Conservation (phyloP, 2,888 invertebrate species). For the Villa cingulata region DNA sequence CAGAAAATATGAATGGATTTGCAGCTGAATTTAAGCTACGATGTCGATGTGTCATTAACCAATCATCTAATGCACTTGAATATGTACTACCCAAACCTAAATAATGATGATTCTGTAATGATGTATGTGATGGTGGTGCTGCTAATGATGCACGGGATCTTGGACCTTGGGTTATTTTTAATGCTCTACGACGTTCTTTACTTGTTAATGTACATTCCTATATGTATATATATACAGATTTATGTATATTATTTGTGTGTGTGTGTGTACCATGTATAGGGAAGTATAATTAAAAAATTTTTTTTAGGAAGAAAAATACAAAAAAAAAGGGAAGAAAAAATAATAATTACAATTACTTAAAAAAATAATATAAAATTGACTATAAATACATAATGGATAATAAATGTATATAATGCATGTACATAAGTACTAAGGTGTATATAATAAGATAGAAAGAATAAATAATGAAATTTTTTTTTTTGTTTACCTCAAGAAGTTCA, state of each 20-base stretch:
- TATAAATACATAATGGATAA: no score
- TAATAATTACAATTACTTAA: constrained; percentile 7
- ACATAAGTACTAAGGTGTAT: no score
- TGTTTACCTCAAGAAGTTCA: constrained; percentile 43
- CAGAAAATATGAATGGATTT: constrained; percentile 34
- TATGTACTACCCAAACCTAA: constrained; percentile 36
- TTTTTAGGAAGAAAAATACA: background rate
- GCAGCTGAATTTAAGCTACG: constrained; percentile 30
- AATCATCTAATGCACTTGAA: constrained; percentile 42
- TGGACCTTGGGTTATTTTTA: constrained; percentile 38
- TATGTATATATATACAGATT: no score
- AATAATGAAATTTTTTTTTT: no score
- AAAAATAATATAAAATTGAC: no score
- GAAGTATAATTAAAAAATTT: background rate
- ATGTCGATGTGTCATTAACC: constrained; percentile 40
- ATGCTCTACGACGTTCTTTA: constrained; percentile 46
- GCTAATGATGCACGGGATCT: constrained; percentile 34
- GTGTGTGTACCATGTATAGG: no score
- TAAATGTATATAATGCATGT: no score
- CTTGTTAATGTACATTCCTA: constrained; percentile 49
- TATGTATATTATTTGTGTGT: no score
- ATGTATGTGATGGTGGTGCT: constrained; percentile 33
- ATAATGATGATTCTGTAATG: constrained; percentile 31
- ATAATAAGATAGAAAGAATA: no score
- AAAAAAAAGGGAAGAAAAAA: background rate